phyloP scores from a whole-genome alignment of 1,140 invertebrate species.

The Temnothorax curvispinosus region DNA sequence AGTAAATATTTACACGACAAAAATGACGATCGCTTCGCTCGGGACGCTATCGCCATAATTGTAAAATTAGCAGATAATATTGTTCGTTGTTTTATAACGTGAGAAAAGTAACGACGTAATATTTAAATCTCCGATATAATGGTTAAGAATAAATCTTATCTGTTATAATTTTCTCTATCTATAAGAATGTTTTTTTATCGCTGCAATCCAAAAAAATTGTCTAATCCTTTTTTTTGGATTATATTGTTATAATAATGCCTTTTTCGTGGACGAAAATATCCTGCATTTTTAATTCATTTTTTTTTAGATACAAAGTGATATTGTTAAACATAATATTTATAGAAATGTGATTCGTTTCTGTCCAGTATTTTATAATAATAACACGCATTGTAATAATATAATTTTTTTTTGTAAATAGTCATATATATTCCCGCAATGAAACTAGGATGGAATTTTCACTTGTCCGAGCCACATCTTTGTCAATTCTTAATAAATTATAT shows the following conservation, averaged over 20 bases:
- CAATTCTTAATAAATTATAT: conserved; percentile 11
- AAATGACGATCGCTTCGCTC: not conserved
- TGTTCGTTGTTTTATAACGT: conserved; percentile 8
- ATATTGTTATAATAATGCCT: not conserved
- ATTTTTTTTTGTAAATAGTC: not conserved
- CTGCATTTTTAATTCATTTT: not conserved
- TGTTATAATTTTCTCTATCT: not conserved
- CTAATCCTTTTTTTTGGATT: not conserved
- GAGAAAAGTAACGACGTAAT: not conserved
- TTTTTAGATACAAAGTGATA: not conserved
- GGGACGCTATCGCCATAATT: not conserved
- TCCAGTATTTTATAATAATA: conserved; percentile 15
- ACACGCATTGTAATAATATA: not conserved
- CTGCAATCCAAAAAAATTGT: not conserved
- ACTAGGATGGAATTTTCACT: not conserved
- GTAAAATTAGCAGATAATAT: not conserved
- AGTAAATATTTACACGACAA: not conserved
- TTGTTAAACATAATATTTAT: conserved; percentile 22
- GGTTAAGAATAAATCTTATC: conserved; percentile 10
- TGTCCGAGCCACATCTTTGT: conserved; percentile 2
- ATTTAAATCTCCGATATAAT: conserved; percentile 15
- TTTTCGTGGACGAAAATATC: not conserved
- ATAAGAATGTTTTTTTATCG: conserved; percentile 2
- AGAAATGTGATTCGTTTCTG: not conserved
- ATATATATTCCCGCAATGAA: conserved; percentile 2